Evolutionary conservation across 2,113 vertebrate species (phyloP), one percentile per base, ranked within the genome.

Genomic region (Pycnonotus jocosus): DNA sequence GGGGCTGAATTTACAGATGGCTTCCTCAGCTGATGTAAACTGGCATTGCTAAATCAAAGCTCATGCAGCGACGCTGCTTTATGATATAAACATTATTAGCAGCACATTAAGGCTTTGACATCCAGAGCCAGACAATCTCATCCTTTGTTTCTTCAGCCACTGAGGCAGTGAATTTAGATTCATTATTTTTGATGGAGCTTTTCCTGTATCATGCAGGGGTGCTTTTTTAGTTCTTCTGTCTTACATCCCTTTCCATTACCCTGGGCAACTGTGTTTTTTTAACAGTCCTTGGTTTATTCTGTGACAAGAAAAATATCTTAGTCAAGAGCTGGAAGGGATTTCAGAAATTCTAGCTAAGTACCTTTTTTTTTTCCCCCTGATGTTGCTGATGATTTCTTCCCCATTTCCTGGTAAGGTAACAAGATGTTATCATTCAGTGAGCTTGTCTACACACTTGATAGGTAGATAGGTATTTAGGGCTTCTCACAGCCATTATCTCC

Each of bases 131-230:
- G 50, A 31, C 66, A 77, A 58, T 45, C 85, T 94, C 68, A 86
- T 90, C 85, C 68, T 95, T 85, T 85, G 85, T 90, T 94, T 95
- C 87, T 92, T 77, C 76, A 90, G 79, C 68, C 64, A 94, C 53
- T 8, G 60, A 73, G 47, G 79, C 79, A 86, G 47, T 66, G 74
- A 80, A 73, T 94, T 95, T 82, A 85, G 54, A 70, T 68, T 64
- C 47, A 53, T 86, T 95, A 73, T 73, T 91, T 94, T 54, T 88
- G 81, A 83, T 24, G 16, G 79, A 92, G 76, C 56, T 96, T 94
- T 97, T 95, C 74, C 80, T 90, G 65, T 81, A 86, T n/a, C 71
- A 80, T 85, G 45, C 84, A 23, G 7, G 54, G 65, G 58, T 74
- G 81, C 45, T 74, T 96, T 88, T 88, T 93, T 64, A 86, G 76